Evolutionary conservation across 1,140 invertebrate genomes (phyloP).

Genomic region (Fopius arisanus): DNA sequence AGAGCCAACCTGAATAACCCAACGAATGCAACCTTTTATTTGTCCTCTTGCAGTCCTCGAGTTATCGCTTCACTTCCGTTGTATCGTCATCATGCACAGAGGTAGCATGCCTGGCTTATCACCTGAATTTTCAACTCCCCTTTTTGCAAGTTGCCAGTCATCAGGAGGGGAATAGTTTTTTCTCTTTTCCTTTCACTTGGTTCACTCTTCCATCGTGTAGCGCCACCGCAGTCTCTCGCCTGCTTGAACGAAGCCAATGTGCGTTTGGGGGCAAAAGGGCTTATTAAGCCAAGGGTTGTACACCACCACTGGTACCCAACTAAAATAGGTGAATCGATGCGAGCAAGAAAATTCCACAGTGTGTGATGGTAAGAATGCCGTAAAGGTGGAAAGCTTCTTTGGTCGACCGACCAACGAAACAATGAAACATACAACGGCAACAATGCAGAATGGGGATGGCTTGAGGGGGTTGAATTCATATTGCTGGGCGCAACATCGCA

Average conservation of each 20-base stretch:
- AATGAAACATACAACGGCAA: constrained; percentile 9
- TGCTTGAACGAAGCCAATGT: constrained; percentile 14
- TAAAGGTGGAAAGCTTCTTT: not conserved
- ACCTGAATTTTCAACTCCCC: not conserved
- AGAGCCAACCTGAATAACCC: not conserved
- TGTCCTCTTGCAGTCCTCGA: not conserved
- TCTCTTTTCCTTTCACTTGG: constrained; percentile 1
- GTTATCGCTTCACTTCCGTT: not conserved
- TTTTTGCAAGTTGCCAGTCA: not conserved
- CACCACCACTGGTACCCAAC: not conserved
- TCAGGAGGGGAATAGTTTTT: not conserved
- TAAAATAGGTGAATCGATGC: constrained; percentile 1
- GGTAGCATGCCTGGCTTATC: not conserved
- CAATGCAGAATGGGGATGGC: constrained; percentile 21
- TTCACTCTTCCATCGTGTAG: constrained; percentile 10
- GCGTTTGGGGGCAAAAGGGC: not conserved
- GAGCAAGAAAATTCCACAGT: not conserved
- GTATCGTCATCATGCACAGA: not conserved
- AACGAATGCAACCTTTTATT: not conserved
- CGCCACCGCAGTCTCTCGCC: not conserved
- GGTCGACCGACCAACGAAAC: not conserved
- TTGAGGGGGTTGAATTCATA: constrained; percentile 27
- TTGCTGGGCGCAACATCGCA: not conserved
- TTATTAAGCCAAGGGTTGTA: not conserved
- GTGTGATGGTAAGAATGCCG: constrained; percentile 1